Percentiles rank a stretch among this genome's conserved stretches.
phyloP scores from a whole-genome alignment of 1,140 invertebrate genomes.

The Colletes latitarsis region DNA sequence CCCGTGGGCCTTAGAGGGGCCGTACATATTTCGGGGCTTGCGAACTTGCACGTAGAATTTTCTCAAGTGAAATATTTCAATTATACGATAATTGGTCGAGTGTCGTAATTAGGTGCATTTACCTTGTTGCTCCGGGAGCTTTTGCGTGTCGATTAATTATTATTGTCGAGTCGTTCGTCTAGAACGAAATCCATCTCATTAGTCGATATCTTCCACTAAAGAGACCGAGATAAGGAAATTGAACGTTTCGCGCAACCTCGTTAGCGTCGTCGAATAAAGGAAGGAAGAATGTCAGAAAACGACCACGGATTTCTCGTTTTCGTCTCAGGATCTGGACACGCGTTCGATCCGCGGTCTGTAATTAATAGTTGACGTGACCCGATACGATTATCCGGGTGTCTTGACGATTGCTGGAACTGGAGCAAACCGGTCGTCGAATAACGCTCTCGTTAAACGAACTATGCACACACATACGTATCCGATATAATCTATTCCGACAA shows the following conservation, averaged over 20 bases:
- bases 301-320: not conserved
- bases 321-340: not conserved
- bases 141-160: slow-evolving; percentile 15
- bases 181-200: not conserved
- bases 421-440: not conserved
- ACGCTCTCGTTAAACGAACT: too few relatives aligned
- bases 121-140: not conserved
- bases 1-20: too few relatives aligned
- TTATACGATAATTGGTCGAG: too few relatives aligned
- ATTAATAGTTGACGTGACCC: slow-evolving; percentile 5
- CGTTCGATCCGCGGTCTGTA: not conserved
- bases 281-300: not conserved
- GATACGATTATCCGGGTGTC: slow-evolving; percentile 7
- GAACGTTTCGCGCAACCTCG: not conserved
- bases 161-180: not conserved
- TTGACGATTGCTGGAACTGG: not conserved
- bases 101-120: too few relatives aligned
- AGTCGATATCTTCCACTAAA: not conserved
- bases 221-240: slow-evolving; percentile 9
- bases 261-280: not conserved
- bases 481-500: not conserved
- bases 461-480: too few relatives aligned
- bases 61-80: too few relatives aligned
- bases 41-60: too few relatives aligned
- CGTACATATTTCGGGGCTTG: too few relatives aligned